Evolutionary conservation across 2,113 vertebrate genomes (phyloP), one percentile per base, ranked within the genome.

Genomic region (Xiphias gladius): DNA sequence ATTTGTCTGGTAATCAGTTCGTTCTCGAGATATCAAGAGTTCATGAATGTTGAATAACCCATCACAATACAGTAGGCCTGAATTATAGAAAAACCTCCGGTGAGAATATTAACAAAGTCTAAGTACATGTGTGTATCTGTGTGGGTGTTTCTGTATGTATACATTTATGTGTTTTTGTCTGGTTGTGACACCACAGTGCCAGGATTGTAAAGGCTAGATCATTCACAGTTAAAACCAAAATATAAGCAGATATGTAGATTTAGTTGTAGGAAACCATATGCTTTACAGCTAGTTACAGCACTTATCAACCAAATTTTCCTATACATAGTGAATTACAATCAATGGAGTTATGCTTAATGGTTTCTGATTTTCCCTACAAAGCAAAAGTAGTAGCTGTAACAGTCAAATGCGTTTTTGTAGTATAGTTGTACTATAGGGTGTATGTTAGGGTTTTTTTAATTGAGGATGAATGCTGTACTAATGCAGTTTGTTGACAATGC

Each of bases 11-110:
- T 99, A 99, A 99, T 99, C 97, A 98, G 96, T 96, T 95, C 96
- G 92, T 97, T 99, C 97, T 97, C 97, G 94, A 98, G 97, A 97
- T 97, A 98, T 98, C 96, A 97, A 96, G 96, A 97, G 97, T 98
- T 99, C 98, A 99, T 99, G 98, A 99, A 99, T 99, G 98, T 99
- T 99, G 98, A 99, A 99, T 99, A 97, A 98, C 97, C 97, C 97
- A 99, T 98, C 97, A 98, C 97, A 96, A 96, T 97, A 96, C 97
- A 97, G 97, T 98, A 97, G 97, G 96, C 96, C 97, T 99, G 97
- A 99, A 99, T 99, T 99, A 99, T 99, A 97, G 92, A 97, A 99
- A 97, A 97, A 94, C 93, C 93, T 94, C 96, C 94, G 94, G 95
- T 90, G 95, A 95, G 98, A 99, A 99, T 99, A 98, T 98, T 98